Percentiles rank a stretch among this genome's conserved stretches.
phyloP scores from a whole-genome alignment of 2,113 vertebrate species.

The Cinclus mexicanus region DNA sequence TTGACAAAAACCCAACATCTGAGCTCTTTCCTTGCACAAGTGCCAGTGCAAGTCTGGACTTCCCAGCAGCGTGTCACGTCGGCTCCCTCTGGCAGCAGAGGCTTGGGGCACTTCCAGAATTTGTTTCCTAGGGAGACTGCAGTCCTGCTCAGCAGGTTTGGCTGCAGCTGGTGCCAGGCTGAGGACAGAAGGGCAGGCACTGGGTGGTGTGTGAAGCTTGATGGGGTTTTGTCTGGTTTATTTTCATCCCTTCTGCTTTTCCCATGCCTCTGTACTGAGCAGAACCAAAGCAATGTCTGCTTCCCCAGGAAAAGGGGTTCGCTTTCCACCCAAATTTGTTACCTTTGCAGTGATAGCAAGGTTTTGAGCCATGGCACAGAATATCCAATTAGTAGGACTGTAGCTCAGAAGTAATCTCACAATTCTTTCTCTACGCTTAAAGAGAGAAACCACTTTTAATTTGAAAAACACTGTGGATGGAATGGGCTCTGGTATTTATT shows the following conservation, averaged over 20 bases:
- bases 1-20: not conserved
- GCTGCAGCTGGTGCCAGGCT: not conserved
- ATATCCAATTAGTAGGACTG: not conserved
- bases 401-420: not conserved
- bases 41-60: not conserved
- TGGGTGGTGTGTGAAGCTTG: not conserved
- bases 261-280: not conserved
- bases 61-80: not conserved
- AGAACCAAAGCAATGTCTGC: not conserved
- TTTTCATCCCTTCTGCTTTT: not conserved
- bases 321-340: not conserved
- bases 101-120: not conserved
- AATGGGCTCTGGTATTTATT: not conserved
- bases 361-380: not conserved
- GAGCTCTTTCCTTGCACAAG: not conserved
- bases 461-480: not conserved
- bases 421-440: not conserved
- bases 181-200: not conserved
- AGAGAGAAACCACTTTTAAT: not conserved
- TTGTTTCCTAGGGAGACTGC: not conserved
- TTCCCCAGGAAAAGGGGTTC: not conserved
- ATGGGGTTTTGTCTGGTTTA: not conserved
- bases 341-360: not conserved
- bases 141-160: conserved; percentile 20
- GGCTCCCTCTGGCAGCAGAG: not conserved